A percentile compares a stretch with the other conserved stretches of the same genome.
phyloP scores from a whole-genome alignment of 2,113 vertebrate species.

The Apodemus speciosus region DNA sequence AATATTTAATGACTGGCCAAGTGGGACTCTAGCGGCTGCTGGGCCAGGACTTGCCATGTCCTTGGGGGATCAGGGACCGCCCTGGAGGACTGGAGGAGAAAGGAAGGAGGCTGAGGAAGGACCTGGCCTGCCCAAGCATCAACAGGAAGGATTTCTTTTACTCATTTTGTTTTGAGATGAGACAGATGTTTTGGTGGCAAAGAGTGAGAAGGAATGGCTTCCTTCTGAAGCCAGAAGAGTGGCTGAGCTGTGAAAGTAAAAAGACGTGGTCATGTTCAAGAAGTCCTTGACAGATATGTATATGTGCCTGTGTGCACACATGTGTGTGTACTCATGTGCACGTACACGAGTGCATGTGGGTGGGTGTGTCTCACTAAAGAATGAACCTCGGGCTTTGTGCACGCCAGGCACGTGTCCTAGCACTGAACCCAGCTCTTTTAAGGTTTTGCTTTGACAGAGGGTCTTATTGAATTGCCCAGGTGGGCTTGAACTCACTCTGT shows the following conservation, averaged over 20 bases:
- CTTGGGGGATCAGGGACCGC: neutral
- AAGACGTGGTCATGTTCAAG: neutral
- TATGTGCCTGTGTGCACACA: too few relatives aligned
- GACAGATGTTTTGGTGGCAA: neutral
- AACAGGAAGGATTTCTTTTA: neutral
- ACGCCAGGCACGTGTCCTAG: neutral
- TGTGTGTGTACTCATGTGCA: too few relatives aligned
- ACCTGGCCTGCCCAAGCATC: neutral
- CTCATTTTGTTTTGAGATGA: neutral
- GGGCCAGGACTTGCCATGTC: neutral
- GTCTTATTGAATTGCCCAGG: neutral
- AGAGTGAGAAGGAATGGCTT: neutral
- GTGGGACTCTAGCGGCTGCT: neutral
- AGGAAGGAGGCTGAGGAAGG: neutral
- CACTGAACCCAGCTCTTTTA: neutral
- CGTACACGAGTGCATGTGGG: neutral
- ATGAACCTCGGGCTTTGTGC: neutral
- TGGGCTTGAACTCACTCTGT: neutral
- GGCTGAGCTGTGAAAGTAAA: neutral
- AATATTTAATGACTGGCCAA: neutral
- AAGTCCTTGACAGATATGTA: neutral
- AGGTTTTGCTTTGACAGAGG: neutral
- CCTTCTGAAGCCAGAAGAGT: too few relatives aligned
- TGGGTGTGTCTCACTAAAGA: too few relatives aligned
- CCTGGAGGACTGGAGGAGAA: neutral